Evolutionary conservation across 2,113 vertebrate genomes (phyloP).

Genomic region (Tetrao urogallus): DNA sequence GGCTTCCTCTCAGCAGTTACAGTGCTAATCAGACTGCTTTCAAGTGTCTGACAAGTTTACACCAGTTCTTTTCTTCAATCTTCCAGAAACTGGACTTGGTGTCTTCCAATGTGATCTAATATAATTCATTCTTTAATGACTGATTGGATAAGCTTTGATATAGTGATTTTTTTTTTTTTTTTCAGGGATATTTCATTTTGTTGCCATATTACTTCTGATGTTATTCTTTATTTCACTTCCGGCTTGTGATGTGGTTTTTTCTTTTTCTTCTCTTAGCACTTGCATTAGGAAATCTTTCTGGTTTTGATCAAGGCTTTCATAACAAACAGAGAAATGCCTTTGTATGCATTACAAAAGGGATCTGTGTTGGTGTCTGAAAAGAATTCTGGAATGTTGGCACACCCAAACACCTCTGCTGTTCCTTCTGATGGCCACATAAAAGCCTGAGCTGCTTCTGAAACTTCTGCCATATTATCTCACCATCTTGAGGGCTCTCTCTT

Average conservation of each 20-base stretch:
- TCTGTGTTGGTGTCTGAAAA: conserved; percentile 50
- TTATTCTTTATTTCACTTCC: not conserved
- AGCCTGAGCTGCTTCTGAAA: not conserved
- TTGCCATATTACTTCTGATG: not conserved
- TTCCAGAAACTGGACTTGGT: not conserved
- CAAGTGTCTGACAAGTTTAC: conserved; percentile 9
- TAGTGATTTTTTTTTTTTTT: not conserved
- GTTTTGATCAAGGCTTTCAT: not conserved
- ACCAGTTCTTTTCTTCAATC: not conserved
- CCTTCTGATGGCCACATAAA: conserved; percentile 19
- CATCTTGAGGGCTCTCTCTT: not conserved
- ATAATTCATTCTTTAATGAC: not conserved
- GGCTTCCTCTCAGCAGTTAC: not conserved
- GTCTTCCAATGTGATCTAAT: not conserved
- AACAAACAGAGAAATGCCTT: conserved; percentile 18
- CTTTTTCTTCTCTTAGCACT: not conserved
- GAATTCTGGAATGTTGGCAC: conserved; percentile 44
- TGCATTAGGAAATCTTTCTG: not conserved
- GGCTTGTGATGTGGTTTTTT: not conserved
- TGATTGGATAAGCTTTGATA: not conserved
- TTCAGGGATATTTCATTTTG: not conserved
- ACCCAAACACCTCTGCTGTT: conserved; percentile 24
- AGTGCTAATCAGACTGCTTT: not conserved
- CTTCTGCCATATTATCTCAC: not conserved
- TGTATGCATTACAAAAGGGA: conserved; percentile 26